Evolutionary conservation across 2,113 vertebrate species (phyloP).

Genomic region (Dromiciops gliroides): DNA sequence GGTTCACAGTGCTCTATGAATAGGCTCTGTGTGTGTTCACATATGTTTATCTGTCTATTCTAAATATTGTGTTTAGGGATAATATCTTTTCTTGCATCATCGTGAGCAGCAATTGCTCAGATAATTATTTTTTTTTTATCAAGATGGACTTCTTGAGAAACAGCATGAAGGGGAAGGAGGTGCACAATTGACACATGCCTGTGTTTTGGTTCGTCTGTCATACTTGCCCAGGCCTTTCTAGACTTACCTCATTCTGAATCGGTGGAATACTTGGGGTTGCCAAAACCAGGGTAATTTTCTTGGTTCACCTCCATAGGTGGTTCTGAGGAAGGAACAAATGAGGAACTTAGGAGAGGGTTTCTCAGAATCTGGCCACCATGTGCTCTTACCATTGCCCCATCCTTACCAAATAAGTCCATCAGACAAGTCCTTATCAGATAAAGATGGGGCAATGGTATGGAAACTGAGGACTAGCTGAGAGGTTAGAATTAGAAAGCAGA

Average conservation of each 20-base stretch:
- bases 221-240: not conserved
- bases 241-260: conserved; percentile 75
- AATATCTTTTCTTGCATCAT: not conserved
- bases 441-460: not conserved
- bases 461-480: not conserved
- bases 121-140: not conserved
- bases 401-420: not conserved
- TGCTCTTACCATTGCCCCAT: not conserved
- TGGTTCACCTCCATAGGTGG: conserved; percentile 55
- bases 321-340: conserved; percentile 57
- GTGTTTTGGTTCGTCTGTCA: not conserved
- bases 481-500: not conserved
- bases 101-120: not conserved
- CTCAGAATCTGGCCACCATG: not conserved
- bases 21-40: fast-evolving
- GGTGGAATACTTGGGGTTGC: conserved; percentile 51
- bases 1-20: not conserved
- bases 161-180: not conserved
- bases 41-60: not conserved
- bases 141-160: not conserved
- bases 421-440: not conserved
- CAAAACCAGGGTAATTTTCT: conserved; percentile 45
- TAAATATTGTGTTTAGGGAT: not conserved
- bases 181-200: not conserved
- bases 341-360: not conserved